A percentile compares a stretch with the other conserved stretches of the same genome.
phyloP scores from a whole-genome alignment of 2,113 vertebrate species.

The Mystacornis crossleyi region DNA sequence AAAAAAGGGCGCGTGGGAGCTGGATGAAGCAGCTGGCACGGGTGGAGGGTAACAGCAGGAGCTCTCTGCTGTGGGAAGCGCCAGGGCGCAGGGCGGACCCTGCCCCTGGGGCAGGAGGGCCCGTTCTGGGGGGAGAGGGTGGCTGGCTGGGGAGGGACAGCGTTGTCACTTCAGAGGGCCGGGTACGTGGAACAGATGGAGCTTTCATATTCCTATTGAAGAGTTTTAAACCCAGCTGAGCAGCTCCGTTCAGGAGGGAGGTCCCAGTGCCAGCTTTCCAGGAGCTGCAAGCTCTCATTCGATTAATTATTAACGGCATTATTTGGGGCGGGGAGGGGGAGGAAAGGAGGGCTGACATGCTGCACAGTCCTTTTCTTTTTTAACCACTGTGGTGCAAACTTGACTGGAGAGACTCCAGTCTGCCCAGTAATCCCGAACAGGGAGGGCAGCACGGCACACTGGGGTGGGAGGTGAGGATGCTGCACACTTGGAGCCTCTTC shows the following conservation, averaged over 20 bases:
- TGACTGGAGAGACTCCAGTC: neutral
- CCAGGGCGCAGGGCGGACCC: neutral
- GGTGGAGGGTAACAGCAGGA: neutral
- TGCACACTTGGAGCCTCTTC: neutral
- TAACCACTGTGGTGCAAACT: conserved; percentile 34
- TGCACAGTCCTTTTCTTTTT: conserved; percentile 1
- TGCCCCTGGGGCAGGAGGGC: neutral
- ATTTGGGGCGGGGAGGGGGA: conserved; percentile 63
- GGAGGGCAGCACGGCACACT: neutral
- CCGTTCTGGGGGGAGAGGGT: neutral
- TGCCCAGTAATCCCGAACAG: neutral
- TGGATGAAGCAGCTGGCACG: neutral
- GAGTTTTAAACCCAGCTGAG: conserved; percentile 73
- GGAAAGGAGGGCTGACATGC: neutral
- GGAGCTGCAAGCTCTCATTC: conserved; percentile 70
- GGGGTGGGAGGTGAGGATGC: neutral
- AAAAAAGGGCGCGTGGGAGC: fast-evolving
- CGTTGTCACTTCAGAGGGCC: conserved; percentile 39
- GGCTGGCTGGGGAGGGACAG: conserved; percentile 1
- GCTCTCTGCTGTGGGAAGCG: neutral
- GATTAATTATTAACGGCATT: conserved; percentile 72
- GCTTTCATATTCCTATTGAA: conserved; percentile 70
- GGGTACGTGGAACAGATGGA: conserved; percentile 58
- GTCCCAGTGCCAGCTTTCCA: conserved; percentile 70
- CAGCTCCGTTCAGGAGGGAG: conserved; percentile 69